Percentiles rank a stretch among this genome's conserved stretches.
phyloP scores from a whole-genome alignment of 2,113 vertebrate species.

The Burhinus bistriatus region DNA sequence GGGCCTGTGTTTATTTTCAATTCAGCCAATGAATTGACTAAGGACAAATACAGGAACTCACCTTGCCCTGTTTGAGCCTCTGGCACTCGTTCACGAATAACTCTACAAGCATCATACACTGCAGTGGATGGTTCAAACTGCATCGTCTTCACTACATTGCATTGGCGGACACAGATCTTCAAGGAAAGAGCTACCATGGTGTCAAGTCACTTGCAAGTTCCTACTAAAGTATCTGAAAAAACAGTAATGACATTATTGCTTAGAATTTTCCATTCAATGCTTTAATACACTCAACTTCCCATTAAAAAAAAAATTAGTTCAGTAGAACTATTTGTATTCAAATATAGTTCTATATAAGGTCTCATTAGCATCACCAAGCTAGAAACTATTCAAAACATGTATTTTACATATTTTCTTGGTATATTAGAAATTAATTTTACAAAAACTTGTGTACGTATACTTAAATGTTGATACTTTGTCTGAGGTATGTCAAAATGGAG shows the following conservation, averaged over 20 bases:
- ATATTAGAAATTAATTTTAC: background rate
- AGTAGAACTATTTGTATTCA: background rate
- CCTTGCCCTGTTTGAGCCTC: slow-evolving; percentile 96
- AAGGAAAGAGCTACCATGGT: slow-evolving; percentile 96
- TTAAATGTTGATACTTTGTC: background rate
- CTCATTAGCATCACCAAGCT: background rate
- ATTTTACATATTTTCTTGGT: background rate
- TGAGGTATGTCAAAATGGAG: background rate
- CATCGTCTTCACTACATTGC: slow-evolving; percentile 99
- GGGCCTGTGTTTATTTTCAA: fast-evolving
- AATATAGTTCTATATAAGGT: background rate
- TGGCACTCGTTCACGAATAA: slow-evolving; percentile 91
- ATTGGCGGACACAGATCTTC: slow-evolving; percentile 98
- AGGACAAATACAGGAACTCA: background rate
- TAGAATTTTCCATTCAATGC: background rate
- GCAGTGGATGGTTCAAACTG: slow-evolving; percentile 96
- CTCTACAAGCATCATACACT: slow-evolving; percentile 93
- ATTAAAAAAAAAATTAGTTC: background rate
- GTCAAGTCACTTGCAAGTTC: slow-evolving; percentile 31
- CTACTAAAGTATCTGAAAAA: slow-evolving; percentile 60
- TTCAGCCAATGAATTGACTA: background rate
- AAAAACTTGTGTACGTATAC: background rate
- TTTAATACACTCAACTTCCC: background rate
- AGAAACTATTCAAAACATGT: background rate
- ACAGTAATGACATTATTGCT: background rate